Evolutionary conservation across 2,113 vertebrate genomes (phyloP).

Genomic region (Mungos mungo): DNA sequence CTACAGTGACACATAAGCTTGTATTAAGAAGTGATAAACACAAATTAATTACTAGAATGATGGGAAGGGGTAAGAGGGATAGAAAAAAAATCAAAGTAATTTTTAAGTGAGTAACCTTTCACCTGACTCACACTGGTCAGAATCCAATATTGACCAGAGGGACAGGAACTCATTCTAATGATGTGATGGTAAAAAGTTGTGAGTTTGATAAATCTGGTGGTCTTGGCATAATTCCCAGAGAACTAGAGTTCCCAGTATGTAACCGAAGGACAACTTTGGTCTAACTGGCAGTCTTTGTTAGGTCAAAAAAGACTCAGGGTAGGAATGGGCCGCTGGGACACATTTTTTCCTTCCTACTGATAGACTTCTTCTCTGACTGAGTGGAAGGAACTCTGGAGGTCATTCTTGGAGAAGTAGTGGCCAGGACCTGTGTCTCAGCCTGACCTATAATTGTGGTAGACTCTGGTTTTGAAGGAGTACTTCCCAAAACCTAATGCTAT

Average conservation of each 20-base stretch:
- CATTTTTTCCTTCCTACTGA: slow-evolving; percentile 58
- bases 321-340: slow-evolving; percentile 55
- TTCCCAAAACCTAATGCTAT: background rate
- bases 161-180: slow-evolving; percentile 62
- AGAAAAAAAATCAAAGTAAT: background rate
- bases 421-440: background rate
- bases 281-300: slow-evolving; percentile 65
- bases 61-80: background rate
- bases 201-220: slow-evolving; percentile 27
- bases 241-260: slow-evolving; percentile 54
- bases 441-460: background rate
- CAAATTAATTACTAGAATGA: slow-evolving; percentile 41
- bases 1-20: background rate
- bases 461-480: background rate
- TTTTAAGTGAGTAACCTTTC: slow-evolving; percentile 60
- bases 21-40: slow-evolving; percentile 7
- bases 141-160: slow-evolving; percentile 60
- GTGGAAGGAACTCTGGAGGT: background rate
- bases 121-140: slow-evolving; percentile 43
- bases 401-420: background rate
- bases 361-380: slow-evolving; percentile 54
- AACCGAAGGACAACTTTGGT: slow-evolving; percentile 52
- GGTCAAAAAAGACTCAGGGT: slow-evolving; percentile 39
- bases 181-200: slow-evolving; percentile 73
- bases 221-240: slow-evolving; percentile 75